A percentile compares a stretch with the other conserved stretches of the same genome.
phyloP scores from a whole-genome alignment of 1,140 invertebrate species.

The Drosophila azteca region DNA sequence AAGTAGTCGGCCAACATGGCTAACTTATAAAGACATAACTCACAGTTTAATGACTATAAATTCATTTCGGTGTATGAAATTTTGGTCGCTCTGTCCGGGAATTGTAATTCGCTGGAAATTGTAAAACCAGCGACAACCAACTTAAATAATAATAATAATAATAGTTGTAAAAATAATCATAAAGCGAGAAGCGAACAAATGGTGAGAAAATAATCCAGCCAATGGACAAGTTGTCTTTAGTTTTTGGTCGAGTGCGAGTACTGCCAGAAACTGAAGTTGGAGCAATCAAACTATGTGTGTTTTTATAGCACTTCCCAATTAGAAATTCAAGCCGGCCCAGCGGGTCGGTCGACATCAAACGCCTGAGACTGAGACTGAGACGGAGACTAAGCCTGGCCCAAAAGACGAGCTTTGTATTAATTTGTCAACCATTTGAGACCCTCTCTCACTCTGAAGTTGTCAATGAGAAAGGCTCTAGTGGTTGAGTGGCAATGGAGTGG shows the following conservation, averaged over 20 bases:
- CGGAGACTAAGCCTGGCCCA: no score
- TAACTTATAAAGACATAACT: slow-evolving; percentile 65
- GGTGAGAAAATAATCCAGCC: slow-evolving; percentile 60
- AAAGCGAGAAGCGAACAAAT: slow-evolving; percentile 36
- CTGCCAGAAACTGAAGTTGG: slow-evolving; percentile 11
- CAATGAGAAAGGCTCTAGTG: background rate
- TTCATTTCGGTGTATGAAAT: slow-evolving; percentile 39
- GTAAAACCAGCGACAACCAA: slow-evolving; percentile 44
- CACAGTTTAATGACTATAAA: slow-evolving; percentile 59
- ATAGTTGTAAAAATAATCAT: slow-evolving; percentile 43
- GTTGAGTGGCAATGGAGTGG: background rate
- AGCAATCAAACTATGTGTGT: slow-evolving; percentile 64
- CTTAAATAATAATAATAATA: slow-evolving; percentile 24
- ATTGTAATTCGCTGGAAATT: slow-evolving; percentile 62
- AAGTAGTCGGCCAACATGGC: background rate
- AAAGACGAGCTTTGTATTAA: slow-evolving; percentile 63
- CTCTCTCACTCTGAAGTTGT: background rate
- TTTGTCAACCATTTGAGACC: slow-evolving; percentile 60
- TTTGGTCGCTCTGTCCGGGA: slow-evolving; percentile 13
- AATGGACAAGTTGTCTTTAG: no score
- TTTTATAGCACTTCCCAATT: slow-evolving; percentile 63
- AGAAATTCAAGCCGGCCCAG: slow-evolving; percentile 53
- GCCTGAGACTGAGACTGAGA: no score
- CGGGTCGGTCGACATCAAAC: slow-evolving; percentile 51
- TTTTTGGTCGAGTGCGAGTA: background rate